These are phyloP conservation scores for Hirudo medicinalis DNA, from an alignment of 1,140 invertebrate species.

Conservation along the genomic window DNA sequence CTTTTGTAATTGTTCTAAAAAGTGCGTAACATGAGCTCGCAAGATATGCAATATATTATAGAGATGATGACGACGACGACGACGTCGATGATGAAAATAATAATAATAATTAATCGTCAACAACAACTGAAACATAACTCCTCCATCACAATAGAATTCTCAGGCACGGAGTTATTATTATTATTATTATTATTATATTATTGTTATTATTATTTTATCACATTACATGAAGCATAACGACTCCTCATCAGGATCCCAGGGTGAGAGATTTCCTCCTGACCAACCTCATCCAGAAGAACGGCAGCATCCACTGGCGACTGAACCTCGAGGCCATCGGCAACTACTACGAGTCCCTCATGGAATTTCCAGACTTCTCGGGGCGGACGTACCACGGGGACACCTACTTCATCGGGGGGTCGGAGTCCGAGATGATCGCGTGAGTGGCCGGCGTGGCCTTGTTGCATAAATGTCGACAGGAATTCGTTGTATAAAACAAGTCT, in stretches of 20 bases:
- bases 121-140: no score
- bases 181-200: neutral
- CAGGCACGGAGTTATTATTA: no score
- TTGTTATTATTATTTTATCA: neutral
- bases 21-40: no score
- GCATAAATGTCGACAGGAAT: neutral
- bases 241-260: conserved; percentile 33
- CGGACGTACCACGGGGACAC: conserved; percentile 53
- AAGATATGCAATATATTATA: no score
- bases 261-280: conserved; percentile 59
- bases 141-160: no score
- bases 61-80: no score
- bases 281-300: conserved; percentile 55
- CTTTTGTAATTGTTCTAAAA: no score
- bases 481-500: neutral
- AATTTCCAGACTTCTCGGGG: conserved; percentile 29
- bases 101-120: no score
- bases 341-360: conserved; percentile 50
- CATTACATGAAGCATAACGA: neutral
- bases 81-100: no score
- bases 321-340: conserved; percentile 57
- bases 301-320: conserved; percentile 55
- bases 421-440: conserved; percentile 66
- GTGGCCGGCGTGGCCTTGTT: conserved; percentile 1
- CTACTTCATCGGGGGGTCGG: conserved; percentile 64